Evolutionary conservation across 2,797 vertebrate species (phyloP).

Genomic region (Xiphophorus birchmanni): DNA sequence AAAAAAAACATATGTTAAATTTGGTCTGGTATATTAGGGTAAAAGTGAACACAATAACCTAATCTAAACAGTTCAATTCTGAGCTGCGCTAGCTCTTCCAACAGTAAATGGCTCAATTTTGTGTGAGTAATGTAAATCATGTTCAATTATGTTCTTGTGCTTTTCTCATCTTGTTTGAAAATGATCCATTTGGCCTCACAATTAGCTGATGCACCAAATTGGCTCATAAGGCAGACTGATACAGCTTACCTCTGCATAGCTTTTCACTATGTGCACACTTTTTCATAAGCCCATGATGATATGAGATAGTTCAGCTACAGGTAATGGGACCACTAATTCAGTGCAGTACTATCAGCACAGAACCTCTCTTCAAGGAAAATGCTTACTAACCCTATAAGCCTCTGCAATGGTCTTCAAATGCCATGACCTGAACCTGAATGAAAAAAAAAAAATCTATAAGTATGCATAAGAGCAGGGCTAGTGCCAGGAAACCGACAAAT

Average conservation of each 20-base stretch:
- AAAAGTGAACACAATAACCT: not conserved
- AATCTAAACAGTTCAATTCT: not conserved
- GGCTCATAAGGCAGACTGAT: not conserved
- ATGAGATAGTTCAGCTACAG: not conserved
- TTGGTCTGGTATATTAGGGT: not conserved
- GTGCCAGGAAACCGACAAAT: not conserved
- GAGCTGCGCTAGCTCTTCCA: not conserved
- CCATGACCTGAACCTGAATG: not conserved
- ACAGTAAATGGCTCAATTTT: not conserved
- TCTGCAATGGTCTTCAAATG: not conserved
- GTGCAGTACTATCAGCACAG: not conserved
- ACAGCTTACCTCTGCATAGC: not conserved
- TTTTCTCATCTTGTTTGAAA: not conserved
- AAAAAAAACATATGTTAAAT: not conserved
- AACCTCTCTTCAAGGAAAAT: not conserved
- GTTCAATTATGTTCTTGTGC: not conserved
- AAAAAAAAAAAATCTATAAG: not conserved
- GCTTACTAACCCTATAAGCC: not conserved
- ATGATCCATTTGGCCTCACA: not conserved
- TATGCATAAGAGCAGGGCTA: not conserved
- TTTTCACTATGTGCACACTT: not conserved
- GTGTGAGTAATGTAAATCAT: not conserved
- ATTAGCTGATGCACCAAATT: not conserved
- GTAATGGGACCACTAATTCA: not conserved
- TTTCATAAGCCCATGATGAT: not conserved